Conservation (phyloP, 2,113 vertebrate species). For the Pteropus alecto region DNA sequence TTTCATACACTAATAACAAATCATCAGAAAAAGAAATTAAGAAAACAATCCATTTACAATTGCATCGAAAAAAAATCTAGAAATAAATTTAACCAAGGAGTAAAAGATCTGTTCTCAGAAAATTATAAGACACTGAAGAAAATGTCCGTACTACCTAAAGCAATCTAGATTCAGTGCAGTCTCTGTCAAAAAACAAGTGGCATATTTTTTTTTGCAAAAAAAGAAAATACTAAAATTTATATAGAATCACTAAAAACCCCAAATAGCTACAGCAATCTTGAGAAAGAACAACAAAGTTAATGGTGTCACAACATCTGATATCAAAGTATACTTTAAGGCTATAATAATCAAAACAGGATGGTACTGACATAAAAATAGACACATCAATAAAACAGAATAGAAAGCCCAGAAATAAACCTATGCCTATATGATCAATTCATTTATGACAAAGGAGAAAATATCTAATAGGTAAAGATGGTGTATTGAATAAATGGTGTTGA, state of each 20-base stretch:
- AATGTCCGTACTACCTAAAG: not conserved
- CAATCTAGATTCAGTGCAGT: not conserved
- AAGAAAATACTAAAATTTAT: not conserved
- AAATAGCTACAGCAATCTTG: not conserved
- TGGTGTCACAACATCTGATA: not conserved
- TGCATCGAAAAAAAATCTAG: not conserved
- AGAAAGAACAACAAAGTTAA: not conserved
- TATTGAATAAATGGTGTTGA: too few relatives aligned
- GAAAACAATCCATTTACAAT: too few relatives aligned
- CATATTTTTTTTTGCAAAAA: not conserved
- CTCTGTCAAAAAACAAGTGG: not conserved
- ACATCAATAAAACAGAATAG: not conserved
- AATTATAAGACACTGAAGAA: not conserved
- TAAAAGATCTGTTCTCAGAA: too few relatives aligned
- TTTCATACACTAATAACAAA: too few relatives aligned
- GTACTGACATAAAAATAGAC: not conserved
- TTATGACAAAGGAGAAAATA: too few relatives aligned
- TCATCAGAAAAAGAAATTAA: too few relatives aligned
- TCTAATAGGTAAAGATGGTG: too few relatives aligned
- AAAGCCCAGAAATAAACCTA: not conserved
- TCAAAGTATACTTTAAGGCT: not conserved
- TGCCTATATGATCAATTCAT: not conserved
- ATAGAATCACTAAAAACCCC: not conserved
- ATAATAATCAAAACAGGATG: not conserved
- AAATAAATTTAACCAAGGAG: not conserved